Percentiles rank a stretch among this genome's conserved stretches.
Conservation (phyloP, 2,888 invertebrate species). For the Beris morrisii region DNA sequence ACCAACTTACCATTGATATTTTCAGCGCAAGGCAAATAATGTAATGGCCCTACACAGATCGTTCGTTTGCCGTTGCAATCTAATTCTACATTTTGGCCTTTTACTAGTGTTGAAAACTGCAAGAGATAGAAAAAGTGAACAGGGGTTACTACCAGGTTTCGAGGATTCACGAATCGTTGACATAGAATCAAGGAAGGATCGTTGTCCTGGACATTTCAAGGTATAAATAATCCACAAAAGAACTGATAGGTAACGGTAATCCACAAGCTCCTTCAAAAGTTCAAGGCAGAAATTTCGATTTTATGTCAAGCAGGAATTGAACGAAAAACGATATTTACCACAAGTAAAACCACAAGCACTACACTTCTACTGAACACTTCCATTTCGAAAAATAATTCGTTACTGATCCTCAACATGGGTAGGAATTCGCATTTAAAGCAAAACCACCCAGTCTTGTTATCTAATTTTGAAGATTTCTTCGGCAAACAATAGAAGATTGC, state of each 20-base stretch:
- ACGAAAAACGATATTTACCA: conserved; percentile 48
- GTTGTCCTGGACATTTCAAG: background rate
- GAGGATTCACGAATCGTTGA: background rate
- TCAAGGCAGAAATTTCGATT: conserved; percentile 18
- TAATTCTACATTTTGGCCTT: conserved; percentile 41
- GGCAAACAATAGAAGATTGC: conserved; percentile 24
- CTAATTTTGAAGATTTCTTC: conserved; percentile 16
- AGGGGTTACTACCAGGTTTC: too few species aligned
- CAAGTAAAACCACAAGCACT: conserved; percentile 48
- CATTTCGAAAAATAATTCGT: conserved; percentile 53
- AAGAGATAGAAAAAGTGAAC: conserved; percentile 31
- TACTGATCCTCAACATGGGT: conserved; percentile 45
- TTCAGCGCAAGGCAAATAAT: conserved; percentile 45
- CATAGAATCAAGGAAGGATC: conserved; percentile 1
- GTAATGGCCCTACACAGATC: conserved; percentile 50
- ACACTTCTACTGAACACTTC: conserved; percentile 51
- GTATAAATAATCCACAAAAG: background rate
- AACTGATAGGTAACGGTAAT: conserved; percentile 3
- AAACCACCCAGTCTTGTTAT: conserved; percentile 20
- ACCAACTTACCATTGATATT: conserved; percentile 42
- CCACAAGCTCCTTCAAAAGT: conserved; percentile 2
- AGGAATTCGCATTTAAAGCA: conserved; percentile 32
- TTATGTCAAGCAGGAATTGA: background rate
- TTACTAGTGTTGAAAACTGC: conserved; percentile 47
- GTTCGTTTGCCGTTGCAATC: conserved; percentile 48